Conservation (phyloP, 2,888 invertebrate species). For the Hartigia nigra region DNA sequence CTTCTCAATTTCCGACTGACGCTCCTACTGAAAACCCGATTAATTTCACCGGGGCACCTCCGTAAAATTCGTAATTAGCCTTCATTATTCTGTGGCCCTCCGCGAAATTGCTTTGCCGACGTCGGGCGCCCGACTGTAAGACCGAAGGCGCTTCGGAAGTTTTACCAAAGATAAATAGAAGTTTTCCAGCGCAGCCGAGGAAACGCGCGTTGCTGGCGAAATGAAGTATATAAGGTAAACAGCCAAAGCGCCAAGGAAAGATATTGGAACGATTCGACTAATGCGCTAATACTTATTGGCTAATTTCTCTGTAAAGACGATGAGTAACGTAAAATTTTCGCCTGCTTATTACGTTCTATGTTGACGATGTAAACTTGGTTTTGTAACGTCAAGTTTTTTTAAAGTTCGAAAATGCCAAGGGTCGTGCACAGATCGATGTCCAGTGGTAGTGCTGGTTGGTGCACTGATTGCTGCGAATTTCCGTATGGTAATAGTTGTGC, state of each 20-base stretch:
- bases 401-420: not conserved
- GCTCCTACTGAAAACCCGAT: conserved; percentile 24
- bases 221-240: not conserved
- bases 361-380: not conserved
- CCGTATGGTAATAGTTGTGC: not conserved
- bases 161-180: conserved; percentile 31
- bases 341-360: not conserved
- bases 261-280: not conserved
- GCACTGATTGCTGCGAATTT: not conserved
- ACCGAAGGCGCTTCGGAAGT: conserved; percentile 1
- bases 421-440: not conserved
- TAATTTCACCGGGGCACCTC: conserved; percentile 28
- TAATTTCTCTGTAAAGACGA: not conserved
- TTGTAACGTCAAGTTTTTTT: not conserved
- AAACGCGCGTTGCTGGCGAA: not conserved
- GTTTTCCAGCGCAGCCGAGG: conserved; percentile 16
- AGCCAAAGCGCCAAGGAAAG: not conserved
- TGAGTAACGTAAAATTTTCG: not conserved
- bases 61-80: conserved; percentile 38
- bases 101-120: conserved; percentile 29
- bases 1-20: not conserved
- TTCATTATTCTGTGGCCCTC: conserved; percentile 33
- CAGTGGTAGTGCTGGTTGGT: not conserved
- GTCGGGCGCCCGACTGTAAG: not conserved
- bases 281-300: not conserved